Evolutionary conservation across 2,888 invertebrate genomes (phyloP), one percentile per base, ranked within the genome.

Genomic region (Habrosyne pyritoides): DNA sequence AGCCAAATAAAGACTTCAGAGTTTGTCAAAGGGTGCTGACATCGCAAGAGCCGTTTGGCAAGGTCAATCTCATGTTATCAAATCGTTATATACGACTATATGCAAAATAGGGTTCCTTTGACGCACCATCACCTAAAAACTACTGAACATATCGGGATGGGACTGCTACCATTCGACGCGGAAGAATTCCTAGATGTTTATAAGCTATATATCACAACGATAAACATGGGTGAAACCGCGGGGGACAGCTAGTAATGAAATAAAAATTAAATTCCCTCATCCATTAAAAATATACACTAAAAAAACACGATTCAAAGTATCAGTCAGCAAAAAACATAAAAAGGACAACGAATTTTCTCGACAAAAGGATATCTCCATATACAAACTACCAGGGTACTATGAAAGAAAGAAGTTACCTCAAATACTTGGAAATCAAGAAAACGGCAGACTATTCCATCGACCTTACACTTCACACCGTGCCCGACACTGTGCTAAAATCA

Each of bases 341-440:
- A 73, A 72, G 68, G 69, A 73, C 57, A 56, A 55, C 52, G 56
- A 54, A 66, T 73, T 68, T 69, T 67, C 69, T 69, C 60, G 69
- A 69, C 64, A 67, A 71, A 78, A 79, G 81, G 81, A 81, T 76
- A 75, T 63, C 68, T 64, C 67, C 73, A 69, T 66, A 71, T 62
- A 66, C 70, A 56, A 60, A 71, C 77, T 88, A 89, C 86, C 62
- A 87, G 87, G 86, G 63, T 55, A 56, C 54, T 77, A 87, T 85
- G 75, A 81, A 76, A 73, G 69, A 75, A 78, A 84, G 83, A 80
- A 81, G 77, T 82, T 80, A 68, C 64, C 63, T 75, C 72, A 77
- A 81, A 77, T 83, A 76, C 82, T 83, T 82, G 80, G 81, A 85
- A 86, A 83, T 79, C 81, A 78, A 87, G 84, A 85, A 86, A 88